These are phyloP conservation scores for Spodoptera litura DNA, from an alignment of 1,140 invertebrate genomes.

Conservation along the genomic window DNA sequence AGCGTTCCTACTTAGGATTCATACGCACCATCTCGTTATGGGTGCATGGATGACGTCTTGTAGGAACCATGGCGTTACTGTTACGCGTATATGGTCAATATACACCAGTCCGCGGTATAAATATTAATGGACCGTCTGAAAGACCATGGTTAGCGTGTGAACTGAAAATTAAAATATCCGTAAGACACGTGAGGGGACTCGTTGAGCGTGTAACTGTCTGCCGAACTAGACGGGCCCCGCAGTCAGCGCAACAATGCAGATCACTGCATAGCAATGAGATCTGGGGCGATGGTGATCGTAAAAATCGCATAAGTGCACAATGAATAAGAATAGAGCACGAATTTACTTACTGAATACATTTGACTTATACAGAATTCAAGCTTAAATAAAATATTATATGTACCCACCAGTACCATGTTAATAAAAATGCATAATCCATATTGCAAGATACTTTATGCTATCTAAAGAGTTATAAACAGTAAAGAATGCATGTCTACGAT, in stretches of 20 bases:
- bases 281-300: conserved; percentile 12
- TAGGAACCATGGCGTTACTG: conserved; percentile 49
- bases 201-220: conserved; percentile 62
- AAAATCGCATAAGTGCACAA: background rate
- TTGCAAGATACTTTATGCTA: background rate
- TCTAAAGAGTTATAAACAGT: background rate
- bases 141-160: conserved; percentile 70
- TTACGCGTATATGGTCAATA: conserved; percentile 46
- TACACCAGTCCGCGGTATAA: conserved; percentile 53
- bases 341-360: conserved; percentile 9
- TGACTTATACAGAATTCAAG: background rate
- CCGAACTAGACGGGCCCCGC: conserved; percentile 3
- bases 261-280: conserved; percentile 40
- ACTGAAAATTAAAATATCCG: conserved; percentile 80
- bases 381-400: too few species aligned
- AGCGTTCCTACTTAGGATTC: conserved; percentile 25
- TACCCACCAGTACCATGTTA: too few species aligned
- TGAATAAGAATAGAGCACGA: conserved; percentile 15
- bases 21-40: conserved; percentile 36
- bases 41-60: conserved; percentile 31
- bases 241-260: conserved; percentile 22
- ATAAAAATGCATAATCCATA: background rate
- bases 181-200: conserved; percentile 68
- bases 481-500: background rate
- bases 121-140: conserved; percentile 74